Base-by-base conservation (phyloP, 2,113 vertebrate genomes). In the Calidris pygmaea region DNA sequence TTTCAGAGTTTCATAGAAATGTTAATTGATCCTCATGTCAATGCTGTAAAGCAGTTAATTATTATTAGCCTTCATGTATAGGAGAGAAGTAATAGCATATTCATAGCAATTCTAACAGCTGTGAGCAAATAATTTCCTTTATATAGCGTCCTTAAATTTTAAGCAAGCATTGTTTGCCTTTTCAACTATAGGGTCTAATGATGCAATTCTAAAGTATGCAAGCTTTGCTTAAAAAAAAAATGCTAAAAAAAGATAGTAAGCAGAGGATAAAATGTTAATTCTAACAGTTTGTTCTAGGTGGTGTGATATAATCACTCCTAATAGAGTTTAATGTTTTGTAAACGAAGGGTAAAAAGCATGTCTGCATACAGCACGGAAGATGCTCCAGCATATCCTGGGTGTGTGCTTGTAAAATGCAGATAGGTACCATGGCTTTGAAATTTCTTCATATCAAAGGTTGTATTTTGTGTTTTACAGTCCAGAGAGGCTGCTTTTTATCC, bases 31-130 rank as follows among this genome's bases (percentile, higher is more conserved):
- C 21, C 18, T 76, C 15, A 8, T 37, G 48, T 3, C 41, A 63
- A 4, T 6, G 7, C 7, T 48, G 4, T 30, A 48, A 59, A 83
- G 23, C 23, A 32, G 22, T 18, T 63, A 75, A 71, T 34, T 71
- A 3, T 41, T 79, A 21, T 8, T 37, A 5, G 10, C 5, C 5
- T 55, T 2, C 0, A 30, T 45, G 18, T 63, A 8, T 22, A 37
- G 47, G 21, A 43, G 14, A 62, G 30, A n/a, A 60, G 11, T 56
- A 47, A 32, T 14, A 34, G 11, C 10, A 5, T 35, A 17, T 62
- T 67, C 62, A 32, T 30, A 76, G 7, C 27, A 59, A 30, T 63
- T 72, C 26, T 41, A 43, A 47, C 20, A 63, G 34, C 48, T 67
- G 15, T 56, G 34, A 92, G 32, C 29, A 66, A 53, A 23, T 43